Percentiles rank a stretch among this genome's conserved stretches.
Conservation (phyloP, 1,140 invertebrate genomes). For the Halesus radiatus region DNA sequence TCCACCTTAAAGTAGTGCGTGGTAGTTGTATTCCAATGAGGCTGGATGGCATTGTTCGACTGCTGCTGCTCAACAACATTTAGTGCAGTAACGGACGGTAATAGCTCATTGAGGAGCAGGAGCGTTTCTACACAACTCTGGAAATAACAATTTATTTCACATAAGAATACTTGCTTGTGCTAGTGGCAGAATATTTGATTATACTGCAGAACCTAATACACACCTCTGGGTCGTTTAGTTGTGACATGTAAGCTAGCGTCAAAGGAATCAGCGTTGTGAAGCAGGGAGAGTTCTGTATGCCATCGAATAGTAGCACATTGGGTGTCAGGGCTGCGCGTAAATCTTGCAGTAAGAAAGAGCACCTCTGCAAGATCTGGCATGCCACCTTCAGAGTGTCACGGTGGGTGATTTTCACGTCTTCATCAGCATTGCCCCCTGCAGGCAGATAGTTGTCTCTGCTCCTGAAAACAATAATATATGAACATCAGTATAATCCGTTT, state of each 20-base stretch:
- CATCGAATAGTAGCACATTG: conserved; percentile 61
- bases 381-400: conserved; percentile 54
- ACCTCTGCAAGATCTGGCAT: conserved; percentile 59
- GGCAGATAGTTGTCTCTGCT: background rate
- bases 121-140: conserved; percentile 92
- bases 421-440: background rate
- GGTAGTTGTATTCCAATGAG: conserved; percentile 73
- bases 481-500: no score
- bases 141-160: background rate
- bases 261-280: conserved; percentile 63
- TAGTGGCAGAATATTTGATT: no score
- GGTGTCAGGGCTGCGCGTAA: conserved; percentile 61
- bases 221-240: conserved; percentile 65
- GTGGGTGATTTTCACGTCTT: conserved; percentile 1
- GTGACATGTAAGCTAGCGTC: conserved; percentile 62
- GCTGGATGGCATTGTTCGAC: conserved; percentile 48
- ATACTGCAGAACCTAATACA: background rate
- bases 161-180: no score
- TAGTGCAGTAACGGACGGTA: conserved; percentile 90
- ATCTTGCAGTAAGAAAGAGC: conserved; percentile 60
- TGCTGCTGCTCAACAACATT: conserved; percentile 74
- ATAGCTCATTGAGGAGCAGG: conserved; percentile 89
- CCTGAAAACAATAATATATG: background rate
- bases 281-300: conserved; percentile 61
- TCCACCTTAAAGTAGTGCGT: conserved; percentile 93